Evolutionary conservation across 2,797 vertebrate species (phyloP).

Genomic region (Lagorchestes hirsutus): DNA sequence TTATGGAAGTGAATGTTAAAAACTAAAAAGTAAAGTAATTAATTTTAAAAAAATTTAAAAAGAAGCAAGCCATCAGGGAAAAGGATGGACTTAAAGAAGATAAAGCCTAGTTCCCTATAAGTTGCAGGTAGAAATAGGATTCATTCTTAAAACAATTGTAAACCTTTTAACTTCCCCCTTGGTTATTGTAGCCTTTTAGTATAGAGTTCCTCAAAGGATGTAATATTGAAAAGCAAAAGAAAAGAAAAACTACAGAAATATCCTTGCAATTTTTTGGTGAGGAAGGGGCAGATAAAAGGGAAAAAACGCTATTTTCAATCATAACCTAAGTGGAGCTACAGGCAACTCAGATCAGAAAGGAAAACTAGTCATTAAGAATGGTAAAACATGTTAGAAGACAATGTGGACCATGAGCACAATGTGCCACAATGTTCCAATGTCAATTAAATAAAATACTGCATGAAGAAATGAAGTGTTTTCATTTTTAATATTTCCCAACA

Average conservation of each 20-base stretch:
- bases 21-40: too few species aligned
- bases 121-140: neutral
- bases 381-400: neutral
- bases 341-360: neutral
- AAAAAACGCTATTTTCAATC: neutral
- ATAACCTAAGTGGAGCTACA: neutral
- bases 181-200: too few species aligned
- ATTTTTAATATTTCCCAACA: neutral
- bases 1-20: too few species aligned
- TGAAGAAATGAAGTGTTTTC: neutral
- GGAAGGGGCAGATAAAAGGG: neutral
- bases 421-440: neutral
- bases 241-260: neutral
- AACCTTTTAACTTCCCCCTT: neutral
- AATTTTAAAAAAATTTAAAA: too few species aligned
- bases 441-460: neutral
- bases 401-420: neutral
- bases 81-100: neutral
- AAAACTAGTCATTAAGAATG: neutral
- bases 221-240: neutral
- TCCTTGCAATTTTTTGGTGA: neutral
- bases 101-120: neutral
- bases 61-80: neutral
- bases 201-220: neutral
- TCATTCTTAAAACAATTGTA: neutral